Evolutionary conservation across 2,113 vertebrate species (phyloP), one percentile per base, ranked within the genome.

Genomic region (Mastomys natalensis): DNA sequence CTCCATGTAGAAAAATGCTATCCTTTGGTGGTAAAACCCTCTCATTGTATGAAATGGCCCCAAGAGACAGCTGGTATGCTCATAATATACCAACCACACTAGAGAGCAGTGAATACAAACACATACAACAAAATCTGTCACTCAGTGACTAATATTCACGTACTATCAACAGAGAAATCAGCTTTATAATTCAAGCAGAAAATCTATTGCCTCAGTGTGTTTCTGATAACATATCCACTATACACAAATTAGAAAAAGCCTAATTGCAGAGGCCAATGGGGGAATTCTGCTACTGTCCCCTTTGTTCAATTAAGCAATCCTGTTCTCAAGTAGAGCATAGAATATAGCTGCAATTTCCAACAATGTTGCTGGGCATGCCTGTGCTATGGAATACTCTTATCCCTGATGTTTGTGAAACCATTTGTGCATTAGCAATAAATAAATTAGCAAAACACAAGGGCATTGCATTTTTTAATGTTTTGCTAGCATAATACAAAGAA

Each of bases 151-250:
- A n/a, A 95, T 43, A 97, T 82, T 89, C 66, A 92, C 95, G 22
- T 81, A 76, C 81, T 81, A 95, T 97, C 96, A 91, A 91, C 45
- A 96, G 40, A 97, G 51, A 97, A 98, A 97, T 74, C 93, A 86
- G 11, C 58, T 97, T 87, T 51, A 90, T 72, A 98, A 91, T 94
- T 94, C 37, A 96, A 93, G 74, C 87, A 73, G 21, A 82, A 94
- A 92, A 80, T 7, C 53, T 92, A 94, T 95, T 97, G 97, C 58
- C 48, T 95, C 73, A 43, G 78, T 95, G 76, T 91, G 15, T 37
- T 84, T 5, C 62, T 53, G 74, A 96, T 97, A 92, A 96, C 97
- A 84, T n/a, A 70, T n/a, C 53, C 16, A 62, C 74, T 95, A 94
- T 34, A 97, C 96, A 93, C 34, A 96, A 53, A 91, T 29, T 16